Base-by-base conservation (phyloP, 2,888 invertebrate species). In the Heteromurus nitidus region DNA sequence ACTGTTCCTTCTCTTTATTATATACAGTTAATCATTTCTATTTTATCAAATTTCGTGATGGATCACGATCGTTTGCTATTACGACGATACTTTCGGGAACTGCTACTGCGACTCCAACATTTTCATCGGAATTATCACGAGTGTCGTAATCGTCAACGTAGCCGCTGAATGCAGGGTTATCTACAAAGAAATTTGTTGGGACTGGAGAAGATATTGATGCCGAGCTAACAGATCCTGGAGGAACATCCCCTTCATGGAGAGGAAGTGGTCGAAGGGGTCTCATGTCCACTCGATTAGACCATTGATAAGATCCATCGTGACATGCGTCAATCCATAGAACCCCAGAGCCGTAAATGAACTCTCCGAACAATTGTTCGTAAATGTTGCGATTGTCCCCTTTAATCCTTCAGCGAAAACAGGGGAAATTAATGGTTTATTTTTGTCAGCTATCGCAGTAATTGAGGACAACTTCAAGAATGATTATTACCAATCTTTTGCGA, bases 271-370 rank as follows among this genome's bases (percentile, higher is more conserved):
- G 16, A 0, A 72, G 36, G 3, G 76, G 82, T 44, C 82, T 18
- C 18, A 64, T 30, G 3, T 76, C 76, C 0, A 58, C 26, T 24
- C 44, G 28, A 3, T 26, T 55, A 3, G 70, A 55, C 68, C 60
- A 73, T 44, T 72, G 72, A 53, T 77, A 82, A 1, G 82, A 65
- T 5, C 82, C 82, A 68, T 82, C 60, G 3, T 73, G 67, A 22
- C 82, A 82, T 22, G 73, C 77, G 22, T 82, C 82, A 1, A 82
- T 30, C 72, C 77, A 82, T 3, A 77, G 28, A 5, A 76, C 22
- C 16, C 72, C 73, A 7, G 68, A 22, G n/a, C 82, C 82, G 22
- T 73, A 50, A 36, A 82, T 53, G 42, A 77, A 77, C 18, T 82
- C 82, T 3, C 82, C 82, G 30, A 73, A 82, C 1, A 82, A 16